Evolutionary conservation across 2,888 invertebrate species (phyloP).

Genomic region (Caenorhabditis zanzibari): DNA sequence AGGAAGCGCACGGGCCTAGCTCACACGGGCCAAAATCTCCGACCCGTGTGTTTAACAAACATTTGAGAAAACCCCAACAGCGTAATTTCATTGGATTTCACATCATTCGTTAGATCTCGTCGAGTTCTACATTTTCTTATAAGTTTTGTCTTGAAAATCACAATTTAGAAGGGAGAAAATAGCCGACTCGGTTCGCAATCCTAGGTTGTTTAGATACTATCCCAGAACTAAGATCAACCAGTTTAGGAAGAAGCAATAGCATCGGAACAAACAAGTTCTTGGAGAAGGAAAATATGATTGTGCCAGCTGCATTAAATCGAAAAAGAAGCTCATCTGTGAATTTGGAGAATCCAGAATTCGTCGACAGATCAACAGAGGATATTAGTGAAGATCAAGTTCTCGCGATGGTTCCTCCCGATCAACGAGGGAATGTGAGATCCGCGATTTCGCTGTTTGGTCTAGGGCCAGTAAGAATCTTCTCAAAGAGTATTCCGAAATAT

Average conservation of each 20-base stretch:
- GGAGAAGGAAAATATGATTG: constrained; percentile 78
- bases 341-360: constrained; percentile 40
- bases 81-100: no score
- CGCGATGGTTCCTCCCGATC: constrained; percentile 58
- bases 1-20: no score
- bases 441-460: constrained; percentile 55
- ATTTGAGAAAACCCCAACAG: no score
- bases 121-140: no score
- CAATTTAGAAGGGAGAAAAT: no score
- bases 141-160: no score
- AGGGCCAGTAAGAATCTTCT: constrained; percentile 36
- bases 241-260: constrained; percentile 55
- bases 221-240: no score
- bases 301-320: constrained; percentile 72
- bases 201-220: no score
- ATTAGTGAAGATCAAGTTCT: constrained; percentile 62
- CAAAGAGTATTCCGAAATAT: not conserved
- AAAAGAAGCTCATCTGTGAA: constrained; percentile 44
- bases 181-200: no score
- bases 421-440: constrained; percentile 47
- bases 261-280: constrained; percentile 70
- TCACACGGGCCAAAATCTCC: no score
- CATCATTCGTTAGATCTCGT: no score
- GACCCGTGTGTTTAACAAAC: no score
- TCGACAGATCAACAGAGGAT: constrained; percentile 53